Evolutionary conservation across 2,888 invertebrate genomes (phyloP).

Genomic region (Pristionchus mayeri): DNA sequence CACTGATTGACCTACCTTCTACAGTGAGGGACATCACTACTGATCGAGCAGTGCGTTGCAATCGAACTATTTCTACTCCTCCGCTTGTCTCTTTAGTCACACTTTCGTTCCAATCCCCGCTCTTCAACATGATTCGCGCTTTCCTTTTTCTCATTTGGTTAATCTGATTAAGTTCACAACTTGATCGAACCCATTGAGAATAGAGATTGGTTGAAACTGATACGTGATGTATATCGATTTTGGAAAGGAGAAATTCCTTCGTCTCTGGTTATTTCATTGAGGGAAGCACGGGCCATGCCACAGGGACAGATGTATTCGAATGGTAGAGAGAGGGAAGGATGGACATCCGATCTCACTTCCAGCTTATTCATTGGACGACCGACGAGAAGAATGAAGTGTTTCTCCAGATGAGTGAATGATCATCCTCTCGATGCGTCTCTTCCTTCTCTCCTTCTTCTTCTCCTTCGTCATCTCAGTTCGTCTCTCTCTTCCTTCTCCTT

Average conservation of each 20-base stretch:
- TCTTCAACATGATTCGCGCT: background rate
- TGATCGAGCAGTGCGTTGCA: background rate
- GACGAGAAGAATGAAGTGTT: no score
- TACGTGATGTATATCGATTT: background rate
- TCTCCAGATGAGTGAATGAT: background rate
- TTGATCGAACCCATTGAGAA: background rate
- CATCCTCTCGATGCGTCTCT: background rate
- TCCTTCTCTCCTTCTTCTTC: background rate
- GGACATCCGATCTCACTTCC: background rate
- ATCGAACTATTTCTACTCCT: background rate
- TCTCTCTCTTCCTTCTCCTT: background rate
- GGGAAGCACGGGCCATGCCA: background rate
- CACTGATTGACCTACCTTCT: background rate
- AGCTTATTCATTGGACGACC: background rate
- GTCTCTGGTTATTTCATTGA: background rate
- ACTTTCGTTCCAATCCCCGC: background rate
- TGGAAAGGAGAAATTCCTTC: background rate
- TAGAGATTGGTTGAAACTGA: background rate
- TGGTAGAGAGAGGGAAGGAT: background rate
- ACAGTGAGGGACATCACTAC: background rate
- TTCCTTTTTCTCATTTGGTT: conserved; percentile 10
- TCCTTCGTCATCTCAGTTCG: background rate
- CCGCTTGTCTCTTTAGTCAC: no score
- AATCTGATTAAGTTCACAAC: background rate
- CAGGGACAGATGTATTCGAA: background rate